These are phyloP conservation scores for Centropyge bicolor DNA, from an alignment of 2,797 vertebrate genomes.

Conservation along the genomic window DNA sequence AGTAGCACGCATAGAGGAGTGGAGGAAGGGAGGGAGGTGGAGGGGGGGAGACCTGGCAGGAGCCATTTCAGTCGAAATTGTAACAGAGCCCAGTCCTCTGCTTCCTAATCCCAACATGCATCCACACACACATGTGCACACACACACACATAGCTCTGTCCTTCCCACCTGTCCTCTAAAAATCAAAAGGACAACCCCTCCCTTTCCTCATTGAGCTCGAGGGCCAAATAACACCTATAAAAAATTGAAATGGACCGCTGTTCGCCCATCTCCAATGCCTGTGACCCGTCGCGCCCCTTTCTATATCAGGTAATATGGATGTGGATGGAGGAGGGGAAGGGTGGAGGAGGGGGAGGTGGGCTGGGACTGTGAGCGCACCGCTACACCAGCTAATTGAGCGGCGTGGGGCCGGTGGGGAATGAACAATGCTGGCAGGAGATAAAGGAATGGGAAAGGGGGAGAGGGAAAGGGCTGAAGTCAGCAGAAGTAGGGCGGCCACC, in stretches of 20 bases:
- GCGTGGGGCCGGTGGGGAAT: constrained; percentile 75
- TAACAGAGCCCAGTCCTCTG: constrained; percentile 64
- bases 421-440: constrained; percentile 81
- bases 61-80: constrained; percentile 63
- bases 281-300: constrained; percentile 63
- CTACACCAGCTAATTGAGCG: constrained; percentile 85
- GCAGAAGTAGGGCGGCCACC: constrained; percentile 80
- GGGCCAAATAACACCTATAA: constrained; percentile 73
- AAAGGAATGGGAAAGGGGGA: constrained; percentile 63
- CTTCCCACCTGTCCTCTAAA: constrained; percentile 79
- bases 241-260: constrained; percentile 69
- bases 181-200: constrained; percentile 75
- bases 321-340: constrained; percentile 33
- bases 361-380: constrained; percentile 75
- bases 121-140: background rate
- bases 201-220: constrained; percentile 55
- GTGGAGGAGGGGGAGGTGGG: constrained; percentile 26
- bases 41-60: constrained; percentile 45
- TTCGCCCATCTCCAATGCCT: constrained; percentile 52
- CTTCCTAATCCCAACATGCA: constrained; percentile 64
- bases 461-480: constrained; percentile 80
- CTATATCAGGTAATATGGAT: constrained; percentile 67
- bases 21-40: constrained; percentile 13
- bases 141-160: constrained; percentile 35
- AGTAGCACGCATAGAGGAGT: constrained; percentile 53